Base-by-base conservation (phyloP, 2,113 vertebrate species). In the Nothobranchius kuhntae region DNA sequence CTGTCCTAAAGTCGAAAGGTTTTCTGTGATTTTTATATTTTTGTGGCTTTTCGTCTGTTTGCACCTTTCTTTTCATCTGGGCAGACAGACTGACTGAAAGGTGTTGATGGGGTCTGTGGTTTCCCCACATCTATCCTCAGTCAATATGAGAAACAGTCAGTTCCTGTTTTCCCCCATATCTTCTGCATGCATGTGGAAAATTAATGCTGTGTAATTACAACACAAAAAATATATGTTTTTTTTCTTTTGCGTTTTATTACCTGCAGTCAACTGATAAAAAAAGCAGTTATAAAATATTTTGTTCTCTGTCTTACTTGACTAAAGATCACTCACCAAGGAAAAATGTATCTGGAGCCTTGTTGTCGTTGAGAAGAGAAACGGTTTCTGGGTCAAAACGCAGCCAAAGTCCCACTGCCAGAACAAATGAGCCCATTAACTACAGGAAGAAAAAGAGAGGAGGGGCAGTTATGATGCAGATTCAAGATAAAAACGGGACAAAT, bases 331-430 rank as follows among this genome's bases (percentile, higher is more conserved):
- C 86, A 98, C 97, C 97, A 44, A 96, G 89, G 72, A 95, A 98
- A 92, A 96, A 95, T 75, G 95, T 96, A 66, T 94, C 93, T 0
- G 95, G 96, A 45, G 95, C 94, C 2, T 82, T 93, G 11, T 95
- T 91, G 6, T 87, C 92, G 12, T 89, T 90, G 12, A 95, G 91
- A 61, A 99, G 91, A 67, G 94, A 91, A 70, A 95, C 94, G 3
- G 95, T 94, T 74, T 93, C 83, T 10, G 93, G 92, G 78, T 95
- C 95, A 35, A 98, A 95, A 6, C 96, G 93, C 57, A 99, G 92
- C 96, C 96, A 99, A 7, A 99, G 91, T 47, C 96, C 96, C 59
- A 98, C 95, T 1, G 95, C 94, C 56, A 98, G 90, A 73, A 99
- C 94, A 55, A 95, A 93, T 1, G 95, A 90, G 56, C 97, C 97